Conservation (phyloP, 2,113 vertebrate genomes). For the Cheilinus undulatus region DNA sequence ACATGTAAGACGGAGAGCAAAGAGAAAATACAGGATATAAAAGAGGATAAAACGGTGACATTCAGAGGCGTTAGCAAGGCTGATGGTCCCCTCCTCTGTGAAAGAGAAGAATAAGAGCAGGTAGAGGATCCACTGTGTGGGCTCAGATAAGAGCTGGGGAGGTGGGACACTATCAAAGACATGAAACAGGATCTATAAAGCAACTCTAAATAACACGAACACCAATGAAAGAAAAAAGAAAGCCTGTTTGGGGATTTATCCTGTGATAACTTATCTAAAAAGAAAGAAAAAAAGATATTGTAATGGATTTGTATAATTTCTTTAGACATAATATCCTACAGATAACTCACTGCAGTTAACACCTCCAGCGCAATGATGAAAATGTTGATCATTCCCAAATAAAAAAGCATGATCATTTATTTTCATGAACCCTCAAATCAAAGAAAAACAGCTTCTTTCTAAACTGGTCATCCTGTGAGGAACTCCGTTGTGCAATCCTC, state of each 20-base stretch:
- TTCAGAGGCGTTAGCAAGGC: slow-evolving; percentile 29
- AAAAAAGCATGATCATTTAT: not conserved
- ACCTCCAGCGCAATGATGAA: too few relatives aligned
- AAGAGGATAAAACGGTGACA: slow-evolving; percentile 33
- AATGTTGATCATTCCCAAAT: too few relatives aligned
- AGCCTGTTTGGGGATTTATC: too few relatives aligned
- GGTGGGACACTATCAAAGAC: slow-evolving; percentile 51
- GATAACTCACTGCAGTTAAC: not conserved
- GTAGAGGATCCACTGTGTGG: slow-evolving; percentile 45
- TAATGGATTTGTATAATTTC: not conserved
- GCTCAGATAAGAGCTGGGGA: slow-evolving; percentile 42
- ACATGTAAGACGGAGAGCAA: slow-evolving; percentile 28
- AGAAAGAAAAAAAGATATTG: not conserved
- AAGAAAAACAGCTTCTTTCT: not conserved
- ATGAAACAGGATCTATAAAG: slow-evolving; percentile 28
- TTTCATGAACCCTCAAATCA: not conserved
- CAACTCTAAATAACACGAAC: slow-evolving; percentile 12
- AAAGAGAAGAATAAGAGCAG: slow-evolving; percentile 37
- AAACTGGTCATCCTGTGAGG: not conserved
- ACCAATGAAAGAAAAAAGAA: too few relatives aligned
- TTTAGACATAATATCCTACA: not conserved
- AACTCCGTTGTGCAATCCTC: not conserved
- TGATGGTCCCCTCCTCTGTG: not conserved
- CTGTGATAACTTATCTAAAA: not conserved
- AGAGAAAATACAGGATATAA: slow-evolving; percentile 29